Base-by-base conservation (phyloP, 2,113 vertebrate genomes). In the Salminus brasiliensis region DNA sequence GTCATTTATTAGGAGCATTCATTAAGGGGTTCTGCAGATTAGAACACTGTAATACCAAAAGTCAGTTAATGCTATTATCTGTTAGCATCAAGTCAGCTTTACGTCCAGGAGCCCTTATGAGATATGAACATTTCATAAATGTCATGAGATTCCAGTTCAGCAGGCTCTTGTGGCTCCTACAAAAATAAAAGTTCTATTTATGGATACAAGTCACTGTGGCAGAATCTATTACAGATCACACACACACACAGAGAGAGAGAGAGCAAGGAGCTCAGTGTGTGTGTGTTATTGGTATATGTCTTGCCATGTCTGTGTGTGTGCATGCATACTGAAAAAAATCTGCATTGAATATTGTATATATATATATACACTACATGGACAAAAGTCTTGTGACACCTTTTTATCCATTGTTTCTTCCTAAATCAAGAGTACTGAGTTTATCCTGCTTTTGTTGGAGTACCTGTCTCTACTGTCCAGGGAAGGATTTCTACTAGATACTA, bases 121-220 rank as follows among this genome's bases (percentile, higher is more conserved):
- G 39, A 55, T 55, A 55, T 18, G 13, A n/a, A n/a, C 2, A 36
- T 60, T 78, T 70, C 39, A 70, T 36, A 9, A 71, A 60, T 41
- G 60, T 71, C 76, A 70, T 70, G 29, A 71, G 76, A 70, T 34
- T 53, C 71, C 36, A 34, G 25, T 70, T 21, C 36, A 47, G 43
- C 16, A 60, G 41, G n/a, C 25, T 12, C 52, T 25, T 55, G 52
- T 23, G 52, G 25, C 41, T 60, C 23, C 53, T 29, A 18, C 36
- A 74, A 18, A 34, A 57, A 77, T 68, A 57, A 78, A 78, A 18
- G 65, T 34, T 69, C 7, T 18, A 34, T 78, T 78, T 78, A 30
- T 15, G 68, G 30, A 27, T n/a, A 18, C 7, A 52, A 53, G 29
- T 52, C 45, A 27, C 25, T 29, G 45, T 49, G 74, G 27, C 74